phyloP scores from a whole-genome alignment of 2,797 vertebrate species.

The Poecilia gillii region DNA sequence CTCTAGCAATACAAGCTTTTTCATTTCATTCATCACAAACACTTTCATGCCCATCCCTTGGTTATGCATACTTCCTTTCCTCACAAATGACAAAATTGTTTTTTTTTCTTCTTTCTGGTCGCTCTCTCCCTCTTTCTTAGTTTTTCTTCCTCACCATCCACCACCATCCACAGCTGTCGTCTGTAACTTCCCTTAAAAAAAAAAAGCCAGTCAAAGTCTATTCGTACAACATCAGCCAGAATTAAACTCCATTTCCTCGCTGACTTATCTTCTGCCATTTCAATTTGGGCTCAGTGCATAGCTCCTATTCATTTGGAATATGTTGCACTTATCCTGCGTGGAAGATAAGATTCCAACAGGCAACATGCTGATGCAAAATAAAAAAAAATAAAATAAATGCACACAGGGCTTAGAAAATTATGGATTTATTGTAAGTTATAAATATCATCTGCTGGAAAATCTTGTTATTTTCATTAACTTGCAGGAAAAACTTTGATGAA shows the following conservation, averaged over 20 bases:
- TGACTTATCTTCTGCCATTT: constrained; percentile 75
- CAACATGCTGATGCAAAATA: constrained; percentile 33
- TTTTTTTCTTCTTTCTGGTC: constrained; percentile 16
- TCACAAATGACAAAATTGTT: constrained; percentile 32
- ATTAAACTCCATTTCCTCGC: constrained; percentile 74
- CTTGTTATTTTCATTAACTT: constrained; percentile 25
- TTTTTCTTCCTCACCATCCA: not conserved
- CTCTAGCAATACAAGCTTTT: constrained; percentile 17
- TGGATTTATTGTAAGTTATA: constrained; percentile 12
- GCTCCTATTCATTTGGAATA: constrained; percentile 60
- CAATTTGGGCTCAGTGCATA: constrained; percentile 71
- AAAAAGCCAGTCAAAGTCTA: constrained; percentile 40
- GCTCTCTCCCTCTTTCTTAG: not conserved
- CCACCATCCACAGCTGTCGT: constrained; percentile 36
- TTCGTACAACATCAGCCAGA: constrained; percentile 60
- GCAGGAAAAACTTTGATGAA: constrained; percentile 9
- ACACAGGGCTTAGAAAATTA: constrained; percentile 21
- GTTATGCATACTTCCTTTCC: constrained; percentile 13
- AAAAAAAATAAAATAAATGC: constrained; percentile 7
- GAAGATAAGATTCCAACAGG: constrained; percentile 47
- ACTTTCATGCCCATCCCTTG: constrained; percentile 9
- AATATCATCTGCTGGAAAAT: constrained; percentile 8
- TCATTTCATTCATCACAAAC: constrained; percentile 35
- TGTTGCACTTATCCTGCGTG: constrained; percentile 48
- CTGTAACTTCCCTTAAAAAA: constrained; percentile 29